Evolutionary conservation across 1,140 invertebrate species (phyloP), one percentile per base, ranked within the genome.

Genomic region (Nautilus pompilius): DNA sequence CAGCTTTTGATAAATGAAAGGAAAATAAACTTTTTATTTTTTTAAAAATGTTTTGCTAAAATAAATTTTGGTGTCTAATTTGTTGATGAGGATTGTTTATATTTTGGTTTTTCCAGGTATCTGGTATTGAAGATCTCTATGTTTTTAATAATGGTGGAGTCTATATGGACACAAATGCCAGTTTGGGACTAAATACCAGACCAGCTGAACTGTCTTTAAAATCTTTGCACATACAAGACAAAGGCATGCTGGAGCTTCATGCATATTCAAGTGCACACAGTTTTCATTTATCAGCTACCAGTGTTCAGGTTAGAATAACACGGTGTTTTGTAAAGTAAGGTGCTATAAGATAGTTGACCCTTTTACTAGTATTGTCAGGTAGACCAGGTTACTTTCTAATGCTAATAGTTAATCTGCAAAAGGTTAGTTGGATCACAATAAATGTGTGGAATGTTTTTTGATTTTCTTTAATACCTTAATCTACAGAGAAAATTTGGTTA

Each of bases 221-320:
- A 13, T 69, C 75, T n/a, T 62, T 77, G 2, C 72, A 77, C 63
- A 71, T 77, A 0, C 75, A 77, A 58, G 71, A 77, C 30, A 67
- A 68, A n/a, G 75, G 75, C 1, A 72, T 72, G 8, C 73, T 77
- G 56, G 48, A 70, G 55, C 57, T 77, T 54, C 46, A 68, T 46
- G 64, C 73, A 10, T 60, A 70, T 55, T 59, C 58, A 24, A 45
- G 56, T 22, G 48, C 58, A n/a, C 60, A 65, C 32, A 63, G 51
- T 13, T 68, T 76, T 57, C 49, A 41, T 26, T 60, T 73, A 30
- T 69, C 69, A 45, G 63, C 68, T 30, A 71, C 68, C 4, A 75
- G 74, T 60, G 60, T 73, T 46, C 63, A 67, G n/a, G 70, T 69
- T 61, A 60, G 68, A 49, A 28, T 58, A 15, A n/a, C 3, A 15